A percentile compares a stretch with the other conserved stretches of the same genome.
These are phyloP conservation scores for Caenorhabditis tropicalis DNA, from an alignment of 1,140 invertebrate species.

Conservation along the genomic window DNA sequence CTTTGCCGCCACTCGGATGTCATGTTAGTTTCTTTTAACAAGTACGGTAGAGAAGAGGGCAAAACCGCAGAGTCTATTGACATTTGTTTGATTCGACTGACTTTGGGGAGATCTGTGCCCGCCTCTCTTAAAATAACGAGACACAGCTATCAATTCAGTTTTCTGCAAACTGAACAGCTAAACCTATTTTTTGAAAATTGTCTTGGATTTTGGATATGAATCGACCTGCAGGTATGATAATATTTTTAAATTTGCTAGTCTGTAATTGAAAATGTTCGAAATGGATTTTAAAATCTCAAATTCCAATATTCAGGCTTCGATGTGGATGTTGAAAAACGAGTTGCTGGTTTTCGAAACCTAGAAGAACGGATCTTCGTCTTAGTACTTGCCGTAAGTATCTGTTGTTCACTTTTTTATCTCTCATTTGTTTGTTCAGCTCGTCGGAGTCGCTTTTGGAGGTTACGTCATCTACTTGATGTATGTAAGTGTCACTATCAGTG, in stretches of 20 bases:
- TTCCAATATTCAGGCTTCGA: not conserved
- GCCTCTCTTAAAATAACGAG: constrained; percentile 6
- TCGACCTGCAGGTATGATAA: not conserved
- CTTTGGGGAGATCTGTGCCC: not conserved
- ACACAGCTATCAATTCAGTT: not conserved
- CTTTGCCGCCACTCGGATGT: not conserved
- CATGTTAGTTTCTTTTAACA: constrained; percentile 31
- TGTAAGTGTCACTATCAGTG: constrained; percentile 22
- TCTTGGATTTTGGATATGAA: not conserved
- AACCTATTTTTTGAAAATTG: not conserved
- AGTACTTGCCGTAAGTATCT: not conserved
- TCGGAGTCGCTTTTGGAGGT: constrained; percentile 8
- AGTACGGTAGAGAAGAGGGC: constrained; percentile 24
- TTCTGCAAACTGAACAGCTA: not conserved
- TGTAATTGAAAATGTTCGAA: too few relatives aligned
- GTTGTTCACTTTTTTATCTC: not conserved
- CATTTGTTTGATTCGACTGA: not conserved
- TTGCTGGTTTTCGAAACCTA: not conserved
- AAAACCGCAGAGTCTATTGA: not conserved
- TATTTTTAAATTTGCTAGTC: not conserved
- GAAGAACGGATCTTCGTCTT: constrained; percentile 18
- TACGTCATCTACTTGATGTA: constrained; percentile 39
- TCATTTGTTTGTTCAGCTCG: constrained; percentile 26
- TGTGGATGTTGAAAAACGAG: not conserved
- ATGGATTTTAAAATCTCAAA: too few relatives aligned